phyloP scores from a whole-genome alignment of 2,888 invertebrate genomes.

The Metalampra italica region DNA sequence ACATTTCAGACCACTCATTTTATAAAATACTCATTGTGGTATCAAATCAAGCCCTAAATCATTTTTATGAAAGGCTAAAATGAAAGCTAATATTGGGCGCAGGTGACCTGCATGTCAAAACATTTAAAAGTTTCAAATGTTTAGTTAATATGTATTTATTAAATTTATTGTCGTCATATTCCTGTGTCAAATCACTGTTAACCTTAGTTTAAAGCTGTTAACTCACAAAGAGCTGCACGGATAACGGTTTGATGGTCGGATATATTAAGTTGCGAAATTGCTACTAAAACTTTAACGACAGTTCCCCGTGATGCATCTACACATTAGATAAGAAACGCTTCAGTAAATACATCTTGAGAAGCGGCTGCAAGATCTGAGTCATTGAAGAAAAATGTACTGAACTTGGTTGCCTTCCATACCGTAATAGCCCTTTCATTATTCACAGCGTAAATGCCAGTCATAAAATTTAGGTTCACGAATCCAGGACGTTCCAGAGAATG shows the following conservation, averaged over 20 bases:
- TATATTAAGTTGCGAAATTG: slow-evolving; percentile 27
- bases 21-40: too few species aligned
- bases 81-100: too few species aligned
- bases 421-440: too few species aligned
- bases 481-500: slow-evolving; percentile 5
- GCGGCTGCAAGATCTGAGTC: not conserved
- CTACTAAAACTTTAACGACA: slow-evolving; percentile 51
- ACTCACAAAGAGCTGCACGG: slow-evolving; percentile 30
- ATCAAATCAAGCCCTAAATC: too few species aligned
- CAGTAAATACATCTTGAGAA: too few species aligned
- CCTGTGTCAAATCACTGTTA: too few species aligned
- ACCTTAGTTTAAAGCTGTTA: slow-evolving; percentile 11
- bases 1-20: too few species aligned
- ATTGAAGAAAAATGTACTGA: not conserved
- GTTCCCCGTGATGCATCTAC: not conserved
- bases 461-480: not conserved
- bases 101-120: too few species aligned
- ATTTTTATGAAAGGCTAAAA: too few species aligned
- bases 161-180: not conserved
- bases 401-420: not conserved
- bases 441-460: not conserved
- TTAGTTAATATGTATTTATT: not conserved
- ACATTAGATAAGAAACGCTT: too few species aligned
- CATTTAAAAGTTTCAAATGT: too few species aligned
- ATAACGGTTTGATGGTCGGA: slow-evolving; percentile 31